Base-by-base conservation (phyloP, 2,113 vertebrate species). In the Hypocryptadius cinnamomeus region DNA sequence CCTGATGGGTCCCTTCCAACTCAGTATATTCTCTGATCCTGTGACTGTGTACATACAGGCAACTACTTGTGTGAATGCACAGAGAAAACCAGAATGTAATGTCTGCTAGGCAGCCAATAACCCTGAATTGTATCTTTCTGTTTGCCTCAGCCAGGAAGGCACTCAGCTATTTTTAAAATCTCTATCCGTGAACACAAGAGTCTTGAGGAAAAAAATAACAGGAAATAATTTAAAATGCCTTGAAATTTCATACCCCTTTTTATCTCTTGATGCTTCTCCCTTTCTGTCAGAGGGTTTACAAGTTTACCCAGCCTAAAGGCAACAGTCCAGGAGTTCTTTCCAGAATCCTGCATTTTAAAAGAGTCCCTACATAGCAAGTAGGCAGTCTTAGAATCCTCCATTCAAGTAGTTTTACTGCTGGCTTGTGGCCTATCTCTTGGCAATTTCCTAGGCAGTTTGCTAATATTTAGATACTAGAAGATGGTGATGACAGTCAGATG, bases 101-200 rank as follows among this genome's bases (percentile, higher is more conserved):
- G 50, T 82, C 78, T 90, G 60, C 80, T 87, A 87, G 66, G 40
- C 74, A 87, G 89, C 61, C 86, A 92, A 79, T 87, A 85, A 87
- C 89, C 74, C 65, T 82, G 81, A 89, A 94, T 82, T 90, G 25
- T 90, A 76, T 84, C 51, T 65, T 92, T 89, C 89, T 92, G 27
- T 88, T 94, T 93, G 42, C 19, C 40, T 92, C 69, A 93, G 44
- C 40, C 69, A 94, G 77, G 83, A 93, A 94, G 69, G 51, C 65
- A 93, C 65, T 37, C 73, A 78, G 83, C 37, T 95, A 72, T 84
- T 96, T 94, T 92, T 35, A 90, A 92, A 92, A 80, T 42, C 11
- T 78, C 31, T 86, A 40, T 78, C 65, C 17, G 15, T 84, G 85
- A 90, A 48, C 5, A 33, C 31, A 83, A 85, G 39, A 86, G 48